A percentile compares a stretch with the other conserved stretches of the same genome.
phyloP scores from a whole-genome alignment of 2,113 vertebrate genomes.

The Alethe castanea region DNA sequence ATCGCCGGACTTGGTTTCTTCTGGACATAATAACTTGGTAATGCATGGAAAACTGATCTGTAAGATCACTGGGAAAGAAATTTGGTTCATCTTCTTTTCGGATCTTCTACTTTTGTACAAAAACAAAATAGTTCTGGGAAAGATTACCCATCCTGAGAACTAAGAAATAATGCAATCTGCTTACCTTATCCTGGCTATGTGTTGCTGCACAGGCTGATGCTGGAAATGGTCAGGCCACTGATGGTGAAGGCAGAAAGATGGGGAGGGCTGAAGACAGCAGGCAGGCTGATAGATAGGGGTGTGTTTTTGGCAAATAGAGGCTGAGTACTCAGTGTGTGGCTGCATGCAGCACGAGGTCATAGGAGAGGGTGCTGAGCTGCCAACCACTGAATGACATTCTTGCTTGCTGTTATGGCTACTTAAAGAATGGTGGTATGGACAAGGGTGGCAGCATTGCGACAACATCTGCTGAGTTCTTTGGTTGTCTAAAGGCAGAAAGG shows the following conservation, averaged over 20 bases:
- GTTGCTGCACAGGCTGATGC: conserved; percentile 79
- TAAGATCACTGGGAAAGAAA: neutral
- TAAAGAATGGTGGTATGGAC: conserved; percentile 79
- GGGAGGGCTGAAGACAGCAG: conserved; percentile 80
- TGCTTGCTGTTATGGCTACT: conserved; percentile 77
- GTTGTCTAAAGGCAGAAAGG: conserved; percentile 75
- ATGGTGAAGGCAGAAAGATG: conserved; percentile 83
- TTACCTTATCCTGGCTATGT: conserved; percentile 81
- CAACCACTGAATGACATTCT: conserved; percentile 74
- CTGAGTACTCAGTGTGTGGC: conserved; percentile 71
- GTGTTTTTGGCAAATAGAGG: conserved; percentile 77
- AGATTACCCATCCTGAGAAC: neutral
- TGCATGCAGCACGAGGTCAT: conserved; percentile 71
- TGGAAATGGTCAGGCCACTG: conserved; percentile 91
- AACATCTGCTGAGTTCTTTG: conserved; percentile 71
- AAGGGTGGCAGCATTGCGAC: conserved; percentile 76
- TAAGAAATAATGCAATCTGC: neutral
- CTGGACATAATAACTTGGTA: neutral
- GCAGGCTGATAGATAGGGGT: conserved; percentile 73
- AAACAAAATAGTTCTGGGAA: neutral
- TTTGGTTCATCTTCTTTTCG: neutral
- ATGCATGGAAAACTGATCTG: neutral
- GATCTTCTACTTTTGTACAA: neutral
- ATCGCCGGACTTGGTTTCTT: neutral
- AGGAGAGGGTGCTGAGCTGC: conserved; percentile 56